Base-by-base conservation (phyloP, 2,888 invertebrate genomes). In the Monopis laevigella region DNA sequence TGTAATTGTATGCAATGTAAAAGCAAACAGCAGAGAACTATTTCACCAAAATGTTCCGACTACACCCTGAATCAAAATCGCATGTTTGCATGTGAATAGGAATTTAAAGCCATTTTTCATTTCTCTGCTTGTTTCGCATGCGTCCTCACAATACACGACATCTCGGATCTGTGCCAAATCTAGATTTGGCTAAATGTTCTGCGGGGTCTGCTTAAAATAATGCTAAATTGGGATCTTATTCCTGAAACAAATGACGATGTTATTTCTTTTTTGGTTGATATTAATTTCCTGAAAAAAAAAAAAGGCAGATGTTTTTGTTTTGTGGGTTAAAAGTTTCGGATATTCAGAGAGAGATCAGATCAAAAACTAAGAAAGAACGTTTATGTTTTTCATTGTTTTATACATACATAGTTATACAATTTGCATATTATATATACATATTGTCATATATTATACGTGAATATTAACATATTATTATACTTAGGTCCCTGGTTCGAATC, bases 161-260 rank as follows among this genome's bases (percentile, higher is more conserved):
- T 36, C 36, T 36, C 19, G 36, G 36, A 36, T 5, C 18, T 11
- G 11, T 36, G 36, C 36, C 36, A 36, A 36, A 36, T 12, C 19
- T 2, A 21, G 36, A 36, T 36, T 36, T 36, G 36, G 36, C 36
- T 8, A 21, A 36, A 36, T 21, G 21, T 36, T 36, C 36, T 36
- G 36, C 36, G 21, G 21, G 36, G n/a, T 11, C 21, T 12, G 36
- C 36, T 19, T 32, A 17, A 32, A 32, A 32, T 32, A 32, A 32
- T 17, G 17, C 17, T 32, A 32, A 32, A 32, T n/a, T 32, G 32
- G 14, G 17, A 32, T 32, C 7, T 32, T 32, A 32, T n/a, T n/a
- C n/a, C n/a, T n/a, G n/a, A 32, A 32, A 17, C 32, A 14, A 32
- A 32, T 17, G 17, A 16, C 14, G 17, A 10, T 8, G 30, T 2